phyloP scores from a whole-genome alignment of 2,113 vertebrate species.

The Boleophthalmus pectinirostris region DNA sequence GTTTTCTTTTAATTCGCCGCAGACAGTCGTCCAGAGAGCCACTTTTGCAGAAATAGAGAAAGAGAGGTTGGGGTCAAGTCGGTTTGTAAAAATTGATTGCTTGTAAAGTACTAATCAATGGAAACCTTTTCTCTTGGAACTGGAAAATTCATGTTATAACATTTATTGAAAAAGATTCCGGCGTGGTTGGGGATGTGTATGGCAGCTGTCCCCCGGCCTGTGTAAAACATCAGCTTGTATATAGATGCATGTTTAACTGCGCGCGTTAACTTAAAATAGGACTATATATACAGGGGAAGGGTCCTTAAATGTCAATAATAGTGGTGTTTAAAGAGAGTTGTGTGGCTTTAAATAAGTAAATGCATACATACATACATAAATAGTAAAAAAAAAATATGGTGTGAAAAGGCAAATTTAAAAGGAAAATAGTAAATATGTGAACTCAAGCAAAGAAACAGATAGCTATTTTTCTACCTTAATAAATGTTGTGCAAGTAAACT shows the following conservation, averaged over 20 bases:
- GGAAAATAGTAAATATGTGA: no score
- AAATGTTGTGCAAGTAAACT: no score
- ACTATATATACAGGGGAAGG: slow-evolving; percentile 4
- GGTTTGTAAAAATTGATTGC: slow-evolving; percentile 90
- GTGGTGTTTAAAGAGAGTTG: neutral
- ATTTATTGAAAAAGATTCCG: slow-evolving; percentile 72
- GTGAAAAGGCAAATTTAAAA: no score
- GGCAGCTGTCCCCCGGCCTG: slow-evolving; percentile 52
- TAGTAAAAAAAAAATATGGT: neutral
- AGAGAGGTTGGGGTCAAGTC: slow-evolving; percentile 78
- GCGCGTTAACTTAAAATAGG: slow-evolving; percentile 25
- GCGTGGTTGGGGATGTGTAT: slow-evolving; percentile 22
- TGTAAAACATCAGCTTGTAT: slow-evolving; percentile 19
- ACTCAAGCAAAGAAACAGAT: no score
- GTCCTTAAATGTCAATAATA: slow-evolving; percentile 16
- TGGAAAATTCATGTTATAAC: slow-evolving; percentile 79
- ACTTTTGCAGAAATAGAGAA: slow-evolving; percentile 34
- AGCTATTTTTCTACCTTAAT: no score
- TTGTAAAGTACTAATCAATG: slow-evolving; percentile 88
- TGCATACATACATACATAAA: neutral
- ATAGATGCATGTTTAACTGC: slow-evolving; percentile 27
- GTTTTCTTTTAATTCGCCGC: slow-evolving; percentile 60
- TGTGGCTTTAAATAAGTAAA: neutral
- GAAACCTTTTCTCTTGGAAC: slow-evolving; percentile 84
- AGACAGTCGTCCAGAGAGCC: slow-evolving; percentile 67